Percentiles rank a stretch among this genome's conserved stretches.
Evolutionary conservation across 2,888 invertebrate genomes (phyloP).

Genomic region (Nemoura dubitans): DNA sequence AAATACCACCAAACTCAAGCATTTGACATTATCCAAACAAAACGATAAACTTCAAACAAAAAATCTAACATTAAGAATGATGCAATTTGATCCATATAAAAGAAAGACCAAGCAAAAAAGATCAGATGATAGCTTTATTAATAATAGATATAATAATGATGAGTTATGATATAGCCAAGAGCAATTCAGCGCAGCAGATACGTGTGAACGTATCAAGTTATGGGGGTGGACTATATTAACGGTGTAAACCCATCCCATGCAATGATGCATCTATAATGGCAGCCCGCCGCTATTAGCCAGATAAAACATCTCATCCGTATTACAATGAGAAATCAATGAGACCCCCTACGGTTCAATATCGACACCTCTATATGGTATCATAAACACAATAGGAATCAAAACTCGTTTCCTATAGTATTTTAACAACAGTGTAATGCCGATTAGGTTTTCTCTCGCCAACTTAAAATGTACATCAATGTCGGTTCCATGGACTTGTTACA

Average conservation of each 20-base stretch:
- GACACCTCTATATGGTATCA: constrained; percentile 32
- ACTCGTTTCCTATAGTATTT: background rate
- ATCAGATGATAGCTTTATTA: constrained; percentile 15
- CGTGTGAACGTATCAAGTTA: constrained; percentile 27
- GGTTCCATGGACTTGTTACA: background rate
- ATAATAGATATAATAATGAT: constrained; percentile 16
- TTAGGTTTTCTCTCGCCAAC: background rate
- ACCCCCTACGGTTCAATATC: constrained; percentile 19
- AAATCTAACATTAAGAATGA: background rate
- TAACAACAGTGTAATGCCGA: background rate
- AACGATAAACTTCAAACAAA: background rate
- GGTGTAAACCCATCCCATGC: background rate
- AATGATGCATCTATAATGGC: background rate
- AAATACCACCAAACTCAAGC: background rate
- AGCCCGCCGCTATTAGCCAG: background rate
- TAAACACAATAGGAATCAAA: constrained; percentile 17
- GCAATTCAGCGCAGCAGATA: background rate
- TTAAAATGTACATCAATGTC: background rate
- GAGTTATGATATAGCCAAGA: background rate
- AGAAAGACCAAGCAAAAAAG: background rate
- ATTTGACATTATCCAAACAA: background rate
- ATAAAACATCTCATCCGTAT: background rate
- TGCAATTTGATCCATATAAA: too few relatives aligned
- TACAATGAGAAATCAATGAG: constrained; percentile 34
- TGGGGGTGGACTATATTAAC: constrained; percentile 19